Percentiles rank a stretch among this genome's conserved stretches.
These are phyloP conservation scores for Pseudopodoces humilis DNA, from an alignment of 2,113 vertebrate species.

Conservation along the genomic window DNA sequence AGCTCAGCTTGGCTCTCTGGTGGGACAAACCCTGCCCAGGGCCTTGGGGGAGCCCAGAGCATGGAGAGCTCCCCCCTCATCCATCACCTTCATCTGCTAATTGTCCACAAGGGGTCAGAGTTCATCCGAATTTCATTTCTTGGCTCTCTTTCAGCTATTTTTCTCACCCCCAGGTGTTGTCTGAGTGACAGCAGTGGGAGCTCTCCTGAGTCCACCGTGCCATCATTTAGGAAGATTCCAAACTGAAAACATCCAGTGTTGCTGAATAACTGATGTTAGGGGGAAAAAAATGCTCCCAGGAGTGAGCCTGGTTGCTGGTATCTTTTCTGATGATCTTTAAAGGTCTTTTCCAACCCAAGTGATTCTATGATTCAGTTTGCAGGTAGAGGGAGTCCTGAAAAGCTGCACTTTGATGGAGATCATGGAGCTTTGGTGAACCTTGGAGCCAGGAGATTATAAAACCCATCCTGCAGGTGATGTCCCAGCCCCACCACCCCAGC, in stretches of 20 bases:
- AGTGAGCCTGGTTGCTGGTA: neutral
- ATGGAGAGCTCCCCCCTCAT: rapidly evolving
- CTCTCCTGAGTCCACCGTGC: neutral
- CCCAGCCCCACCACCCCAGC: neutral
- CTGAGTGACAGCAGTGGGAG: neutral
- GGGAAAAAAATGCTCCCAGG: rapidly evolving
- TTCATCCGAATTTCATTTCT: neutral
- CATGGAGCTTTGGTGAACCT: neutral
- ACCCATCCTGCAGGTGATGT: neutral
- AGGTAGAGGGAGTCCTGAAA: neutral
- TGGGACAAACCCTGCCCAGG: neutral
- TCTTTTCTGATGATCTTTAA: neutral
- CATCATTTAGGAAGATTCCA: neutral
- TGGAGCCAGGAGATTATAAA: neutral
- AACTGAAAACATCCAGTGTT: neutral
- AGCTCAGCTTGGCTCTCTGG: neutral
- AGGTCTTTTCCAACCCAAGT: neutral
- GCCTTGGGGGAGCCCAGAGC: neutral
- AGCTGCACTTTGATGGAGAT: neutral
- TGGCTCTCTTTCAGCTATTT: neutral
- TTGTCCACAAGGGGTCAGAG: slow-evolving; percentile 66
- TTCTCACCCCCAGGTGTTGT: neutral
- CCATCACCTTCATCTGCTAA: neutral
- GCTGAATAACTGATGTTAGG: neutral
- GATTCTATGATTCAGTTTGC: neutral